Base-by-base conservation (phyloP, 1,140 invertebrate genomes). In the Trissolcus basalis region DNA sequence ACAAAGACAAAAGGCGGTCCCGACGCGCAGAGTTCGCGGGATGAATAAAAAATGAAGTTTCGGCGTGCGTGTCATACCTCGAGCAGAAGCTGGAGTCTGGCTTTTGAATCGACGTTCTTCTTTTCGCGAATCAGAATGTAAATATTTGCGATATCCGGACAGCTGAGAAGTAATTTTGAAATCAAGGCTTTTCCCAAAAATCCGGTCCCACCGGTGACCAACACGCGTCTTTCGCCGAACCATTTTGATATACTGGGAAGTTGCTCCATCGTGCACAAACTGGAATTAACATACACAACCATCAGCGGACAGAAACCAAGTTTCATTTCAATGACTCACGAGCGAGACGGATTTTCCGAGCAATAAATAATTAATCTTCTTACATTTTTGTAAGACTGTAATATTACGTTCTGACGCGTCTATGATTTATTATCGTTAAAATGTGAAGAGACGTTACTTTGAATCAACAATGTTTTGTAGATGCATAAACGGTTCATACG, bases 101-200 rank as follows among this genome's bases (percentile, higher is more conserved):
- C 72, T 36, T 86, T 78, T 0, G 89, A 68, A 47, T 85, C 80
- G 2, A 91, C 86, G 4, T 91, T 91, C 76, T 91, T 91, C 82
- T 95, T 95, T 1, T 91, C 89, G 48, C 94, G 86, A 39, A 95
- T 90, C 19, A 96, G 80, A 15, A 95, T 74, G 80, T 93, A 96
- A 19, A 96, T 89, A 15, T 83, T 90, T 5, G 89, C 89, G 51
- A 96, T 78, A 6, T 91, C 88, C 0, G 91, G 91, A 85, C 94
- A 96, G 49, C 90, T 92, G 12, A 92, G 81, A 0, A 96, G 85
- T 5, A 96, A 79, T 82, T 96, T 96, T 72, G 94, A 92, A 9
- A 96, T 89, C 10, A 96, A 83, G 39, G 89, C 91, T 83, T 94
- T 95, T 5, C 94, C 94, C 84, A 95, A 90, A 81, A 94, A 95